Conservation (phyloP, 2,888 invertebrate species). For the Cinara cedri region DNA sequence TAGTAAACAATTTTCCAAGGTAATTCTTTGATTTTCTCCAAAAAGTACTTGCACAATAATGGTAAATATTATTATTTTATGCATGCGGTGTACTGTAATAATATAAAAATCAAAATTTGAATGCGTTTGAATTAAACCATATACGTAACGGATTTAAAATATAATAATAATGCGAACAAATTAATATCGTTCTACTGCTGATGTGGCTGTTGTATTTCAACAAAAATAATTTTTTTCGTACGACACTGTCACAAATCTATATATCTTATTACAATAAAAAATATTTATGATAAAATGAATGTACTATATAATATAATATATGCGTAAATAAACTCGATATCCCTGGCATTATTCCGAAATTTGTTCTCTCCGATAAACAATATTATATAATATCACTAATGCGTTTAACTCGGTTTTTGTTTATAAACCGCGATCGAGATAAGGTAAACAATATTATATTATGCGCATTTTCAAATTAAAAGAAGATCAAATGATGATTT, state of each 20-base stretch:
- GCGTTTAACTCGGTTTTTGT: slow-evolving; percentile 12
- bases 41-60: no score
- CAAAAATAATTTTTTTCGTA: no score
- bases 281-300: slow-evolving; percentile 20
- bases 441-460: slow-evolving; percentile 12
- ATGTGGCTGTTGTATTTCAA: neutral
- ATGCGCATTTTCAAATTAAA: neutral
- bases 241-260: neutral
- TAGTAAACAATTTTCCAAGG: no score
- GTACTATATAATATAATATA: neutral
- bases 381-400: neutral
- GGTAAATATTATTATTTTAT: no score
- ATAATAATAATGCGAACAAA: no score
- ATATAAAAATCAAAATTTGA: no score
- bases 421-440: neutral
- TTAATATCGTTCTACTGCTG: neutral
- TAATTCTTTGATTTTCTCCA: no score
- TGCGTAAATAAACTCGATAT: slow-evolving; percentile 34
- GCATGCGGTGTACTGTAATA: no score
- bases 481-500: no score
- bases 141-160: no score
- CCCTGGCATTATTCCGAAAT: slow-evolving; percentile 38
- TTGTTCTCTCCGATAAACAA: slow-evolving; percentile 17
- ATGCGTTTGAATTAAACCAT: slow-evolving; percentile 1
- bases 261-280: neutral